Evolutionary conservation across 2,797 vertebrate species (phyloP).

Genomic region (Vultur gryphus): DNA sequence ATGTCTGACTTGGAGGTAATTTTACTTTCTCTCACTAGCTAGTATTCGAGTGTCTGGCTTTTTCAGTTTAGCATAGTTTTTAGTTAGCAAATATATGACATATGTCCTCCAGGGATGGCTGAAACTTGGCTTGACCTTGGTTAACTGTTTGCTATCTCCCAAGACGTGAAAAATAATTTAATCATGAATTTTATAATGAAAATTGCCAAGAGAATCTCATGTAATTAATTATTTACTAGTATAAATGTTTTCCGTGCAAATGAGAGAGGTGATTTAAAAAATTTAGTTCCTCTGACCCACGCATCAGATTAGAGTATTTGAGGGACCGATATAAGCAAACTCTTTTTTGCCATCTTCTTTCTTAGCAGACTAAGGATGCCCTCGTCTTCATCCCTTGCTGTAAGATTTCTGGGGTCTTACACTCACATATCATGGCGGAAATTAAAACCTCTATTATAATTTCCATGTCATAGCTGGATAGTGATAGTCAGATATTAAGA

Average conservation of each 20-base stretch:
- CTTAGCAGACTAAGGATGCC: neutral
- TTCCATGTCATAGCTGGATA: neutral
- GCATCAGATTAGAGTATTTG: neutral
- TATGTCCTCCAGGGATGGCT: neutral
- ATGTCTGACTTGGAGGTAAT: neutral
- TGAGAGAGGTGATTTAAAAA: neutral
- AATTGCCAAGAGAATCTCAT: neutral
- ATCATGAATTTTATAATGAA: constrained; percentile 41
- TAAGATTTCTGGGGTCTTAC: neutral
- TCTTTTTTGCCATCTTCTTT: neutral
- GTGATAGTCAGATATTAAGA: neutral
- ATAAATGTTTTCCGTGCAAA: constrained; percentile 17
- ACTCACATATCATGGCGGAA: neutral
- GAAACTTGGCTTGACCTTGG: neutral
- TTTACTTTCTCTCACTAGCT: neutral
- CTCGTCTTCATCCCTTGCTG: neutral
- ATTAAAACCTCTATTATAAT: neutral
- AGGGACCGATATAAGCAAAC: neutral
- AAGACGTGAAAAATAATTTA: neutral
- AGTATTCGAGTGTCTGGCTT: neutral
- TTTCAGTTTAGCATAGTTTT: neutral
- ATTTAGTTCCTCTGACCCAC: neutral
- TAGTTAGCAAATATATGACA: neutral
- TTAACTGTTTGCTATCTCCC: constrained; percentile 17
- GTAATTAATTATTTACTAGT: constrained; percentile 40